Percentiles rank a stretch among this genome's conserved stretches.
Conservation (phyloP, 2,113 vertebrate species). For the Rhynchomys soricoides region DNA sequence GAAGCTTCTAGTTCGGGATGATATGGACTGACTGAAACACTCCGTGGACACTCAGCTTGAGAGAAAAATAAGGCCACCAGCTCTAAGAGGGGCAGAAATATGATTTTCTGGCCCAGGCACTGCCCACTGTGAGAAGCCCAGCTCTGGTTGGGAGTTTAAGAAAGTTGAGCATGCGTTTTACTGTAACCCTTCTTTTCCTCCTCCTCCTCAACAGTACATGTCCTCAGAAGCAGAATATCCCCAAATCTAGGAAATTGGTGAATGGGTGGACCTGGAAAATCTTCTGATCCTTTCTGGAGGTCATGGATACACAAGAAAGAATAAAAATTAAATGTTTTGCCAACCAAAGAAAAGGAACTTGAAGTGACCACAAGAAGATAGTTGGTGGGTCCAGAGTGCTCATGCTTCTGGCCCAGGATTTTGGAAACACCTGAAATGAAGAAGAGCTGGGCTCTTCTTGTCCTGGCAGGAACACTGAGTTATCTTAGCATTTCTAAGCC, state of each 20-base stretch:
- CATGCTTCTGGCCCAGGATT: neutral
- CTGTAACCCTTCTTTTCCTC: neutral
- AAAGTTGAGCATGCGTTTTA: neutral
- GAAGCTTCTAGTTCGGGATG: neutral
- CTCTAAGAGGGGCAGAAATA: neutral
- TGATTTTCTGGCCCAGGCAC: neutral
- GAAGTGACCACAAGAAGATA: neutral
- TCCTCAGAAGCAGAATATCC: neutral
- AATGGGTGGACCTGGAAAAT: neutral
- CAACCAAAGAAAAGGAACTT: neutral
- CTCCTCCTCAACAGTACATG: neutral
- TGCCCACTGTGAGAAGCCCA: neutral
- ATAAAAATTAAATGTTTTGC: neutral
- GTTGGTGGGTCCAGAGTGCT: neutral
- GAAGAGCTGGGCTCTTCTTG: neutral
- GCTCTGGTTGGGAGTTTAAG: neutral
- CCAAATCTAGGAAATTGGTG: conserved; percentile 9
- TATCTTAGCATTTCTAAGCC: neutral
- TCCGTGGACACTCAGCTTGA: neutral
- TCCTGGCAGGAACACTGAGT: neutral
- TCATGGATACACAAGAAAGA: neutral
- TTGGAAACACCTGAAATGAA: rapidly evolving
- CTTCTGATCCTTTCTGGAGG: conserved; percentile 6
- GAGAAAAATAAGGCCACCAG: neutral
- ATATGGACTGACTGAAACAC: conserved; percentile 10